These are phyloP conservation scores for Carabus problematicus DNA, from an alignment of 2,888 invertebrate genomes.

Conservation along the genomic window DNA sequence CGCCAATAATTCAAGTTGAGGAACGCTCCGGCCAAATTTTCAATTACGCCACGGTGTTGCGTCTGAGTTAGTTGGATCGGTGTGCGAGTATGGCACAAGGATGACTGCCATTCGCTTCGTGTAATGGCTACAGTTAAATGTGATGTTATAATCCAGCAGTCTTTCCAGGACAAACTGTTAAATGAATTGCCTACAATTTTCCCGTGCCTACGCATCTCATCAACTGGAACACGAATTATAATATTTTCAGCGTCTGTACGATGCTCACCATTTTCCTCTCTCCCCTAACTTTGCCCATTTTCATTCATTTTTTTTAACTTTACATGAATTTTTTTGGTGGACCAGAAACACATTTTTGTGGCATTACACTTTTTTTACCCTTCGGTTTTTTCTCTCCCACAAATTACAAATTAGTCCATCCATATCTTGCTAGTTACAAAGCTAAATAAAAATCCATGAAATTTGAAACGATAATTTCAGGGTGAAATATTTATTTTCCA, in stretches of 20 bases:
- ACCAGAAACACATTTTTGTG: conserved; percentile 7
- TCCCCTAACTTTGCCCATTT: conserved; percentile 15
- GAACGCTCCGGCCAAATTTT: conserved; percentile 28
- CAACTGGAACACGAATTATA: conserved; percentile 32
- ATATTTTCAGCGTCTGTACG: conserved; percentile 21
- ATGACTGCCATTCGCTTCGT: conserved; percentile 29
- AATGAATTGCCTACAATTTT: conserved; percentile 40
- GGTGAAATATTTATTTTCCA: too few relatives aligned
- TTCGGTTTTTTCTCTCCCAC: background rate
- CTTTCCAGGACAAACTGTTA: conserved; percentile 37
- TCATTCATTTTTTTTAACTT: conserved; percentile 6
- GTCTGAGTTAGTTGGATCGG: conserved; percentile 28
- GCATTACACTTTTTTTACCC: conserved; percentile 4
- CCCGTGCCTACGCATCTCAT: conserved; percentile 37
- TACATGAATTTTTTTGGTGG: conserved; percentile 5
- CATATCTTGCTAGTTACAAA: too few relatives aligned
- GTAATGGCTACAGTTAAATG: conserved; percentile 41
- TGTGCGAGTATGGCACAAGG: conserved; percentile 18
- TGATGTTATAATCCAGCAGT: conserved; percentile 39
- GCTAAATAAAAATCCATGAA: too few relatives aligned
- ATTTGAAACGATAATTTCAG: too few relatives aligned
- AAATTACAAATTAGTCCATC: background rate
- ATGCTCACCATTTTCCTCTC: too few relatives aligned
- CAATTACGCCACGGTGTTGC: conserved; percentile 37
- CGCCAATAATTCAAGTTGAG: conserved; percentile 26